These are phyloP conservation scores for Ethmia dodecea DNA, from an alignment of 2,888 invertebrate species.

Conservation along the genomic window DNA sequence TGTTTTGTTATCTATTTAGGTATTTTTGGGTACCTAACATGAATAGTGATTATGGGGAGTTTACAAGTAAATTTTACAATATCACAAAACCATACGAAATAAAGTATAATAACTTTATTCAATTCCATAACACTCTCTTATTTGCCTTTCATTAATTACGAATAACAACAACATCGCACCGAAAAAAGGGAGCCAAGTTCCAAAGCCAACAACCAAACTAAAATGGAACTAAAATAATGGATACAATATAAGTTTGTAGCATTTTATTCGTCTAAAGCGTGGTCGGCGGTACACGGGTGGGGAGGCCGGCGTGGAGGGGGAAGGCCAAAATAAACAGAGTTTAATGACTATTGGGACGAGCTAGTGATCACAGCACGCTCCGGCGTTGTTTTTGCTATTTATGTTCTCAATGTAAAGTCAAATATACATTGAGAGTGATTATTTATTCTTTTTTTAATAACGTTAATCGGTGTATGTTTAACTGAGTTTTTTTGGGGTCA, in stretches of 20 bases:
- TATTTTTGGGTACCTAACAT: too few species aligned
- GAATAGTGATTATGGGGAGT: too few species aligned
- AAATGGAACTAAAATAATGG: constrained; percentile 10
- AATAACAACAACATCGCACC: background rate
- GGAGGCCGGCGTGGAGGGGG: constrained; percentile 19
- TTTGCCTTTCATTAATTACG: background rate
- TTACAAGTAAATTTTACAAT: too few species aligned
- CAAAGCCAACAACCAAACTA: constrained; percentile 2
- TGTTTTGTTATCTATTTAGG: too few species aligned
- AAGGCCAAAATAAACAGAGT: constrained; percentile 39
- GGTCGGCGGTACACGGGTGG: constrained; percentile 17
- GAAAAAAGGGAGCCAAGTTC: constrained; percentile 6
- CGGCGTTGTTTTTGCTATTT: constrained; percentile 18
- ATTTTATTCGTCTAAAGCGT: constrained; percentile 16
- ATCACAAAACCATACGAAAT: too few species aligned
- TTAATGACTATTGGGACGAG: constrained; percentile 46
- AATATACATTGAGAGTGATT: background rate
- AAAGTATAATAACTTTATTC: too few species aligned
- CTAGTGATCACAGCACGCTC: constrained; percentile 24
- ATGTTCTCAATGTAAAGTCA: constrained; percentile 3
- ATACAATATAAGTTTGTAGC: constrained; percentile 13
- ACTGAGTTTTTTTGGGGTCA: too few species aligned
- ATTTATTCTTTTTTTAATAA: background rate
- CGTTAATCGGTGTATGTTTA: too few species aligned
- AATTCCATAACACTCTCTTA: too few species aligned